Base-by-base conservation (phyloP, 2,797 vertebrate species). In the Mionectes olivaceus region DNA sequence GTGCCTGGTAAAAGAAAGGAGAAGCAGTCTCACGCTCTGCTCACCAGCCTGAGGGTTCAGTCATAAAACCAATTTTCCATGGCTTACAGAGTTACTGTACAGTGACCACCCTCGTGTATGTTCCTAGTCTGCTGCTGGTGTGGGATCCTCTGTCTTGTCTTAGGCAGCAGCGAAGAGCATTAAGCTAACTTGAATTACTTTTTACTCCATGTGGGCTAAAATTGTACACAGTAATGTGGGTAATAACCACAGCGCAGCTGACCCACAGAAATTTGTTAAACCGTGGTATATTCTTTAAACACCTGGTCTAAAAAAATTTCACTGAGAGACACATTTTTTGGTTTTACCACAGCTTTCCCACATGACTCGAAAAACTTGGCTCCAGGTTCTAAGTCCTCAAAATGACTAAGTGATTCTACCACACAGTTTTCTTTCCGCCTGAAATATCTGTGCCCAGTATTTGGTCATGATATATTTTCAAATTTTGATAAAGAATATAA, bases 91-190 rank as follows among this genome's bases (percentile, higher is more conserved):
- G 11, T 57, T 52, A 49, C 10, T 0, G 0, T 21, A 32, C 9
- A 60, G 23, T 22, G 28, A 59, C 6, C 30, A 61, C 14, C 3
- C 6, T 27, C 15, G 6, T 19, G 23, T 17, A 14, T 59, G 28
- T 11, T 37, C 17, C 35, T 22, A 17, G 27, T 61, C 19, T 87
- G 18, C 46, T 55, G 11, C 5, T 73, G 18, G 0, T 35, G 18
- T 46, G 32, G 30, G 28, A n/a, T 59, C 4, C 5, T 61, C 47
- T 46, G 0, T 33, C 47, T 67, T 3, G 0, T 35, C 9, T 46
- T 47, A 43, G 27, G 39, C 13, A 35, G 11, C 19, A 67, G 3
- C 15, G 43, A 79, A 59, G 24, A 35, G 2, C 19, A 13, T 9
- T 39, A 59, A 41, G 23, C 22, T 33, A 77, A 44, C 1, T 52